Evolutionary conservation across 1,140 invertebrate genomes (phyloP).

Genomic region (Aphelenchoides fujianensis): DNA sequence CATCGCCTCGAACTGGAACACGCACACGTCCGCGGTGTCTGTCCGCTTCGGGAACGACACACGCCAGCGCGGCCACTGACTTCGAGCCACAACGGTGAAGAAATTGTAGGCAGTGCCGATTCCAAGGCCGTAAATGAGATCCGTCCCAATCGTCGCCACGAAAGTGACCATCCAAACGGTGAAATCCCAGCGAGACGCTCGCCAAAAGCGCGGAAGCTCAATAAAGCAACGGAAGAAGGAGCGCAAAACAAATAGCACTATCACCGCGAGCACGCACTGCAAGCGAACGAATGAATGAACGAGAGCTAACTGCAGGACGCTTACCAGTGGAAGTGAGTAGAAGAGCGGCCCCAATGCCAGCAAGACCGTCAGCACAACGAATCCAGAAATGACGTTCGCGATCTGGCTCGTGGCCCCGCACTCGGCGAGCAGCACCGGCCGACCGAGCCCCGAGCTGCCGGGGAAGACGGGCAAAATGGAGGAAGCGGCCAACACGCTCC

Average conservation of each 20-base stretch:
- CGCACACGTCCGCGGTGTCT: slow-evolving; percentile 25
- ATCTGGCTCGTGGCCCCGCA: slow-evolving; percentile 27
- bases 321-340: slow-evolving; percentile 15
- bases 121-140: slow-evolving; percentile 33
- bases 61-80: slow-evolving; percentile 34
- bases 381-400: background rate
- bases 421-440: slow-evolving; percentile 35
- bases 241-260: slow-evolving; percentile 8
- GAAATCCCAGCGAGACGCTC: slow-evolving; percentile 18
- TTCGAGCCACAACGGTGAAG: slow-evolving; percentile 32
- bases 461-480: slow-evolving; percentile 42
- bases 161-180: slow-evolving; percentile 36
- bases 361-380: background rate
- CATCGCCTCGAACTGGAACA: slow-evolving; percentile 38
- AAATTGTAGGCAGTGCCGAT: slow-evolving; percentile 40
- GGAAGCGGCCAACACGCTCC: slow-evolving; percentile 10
- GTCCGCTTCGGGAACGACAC: slow-evolving; percentile 28
- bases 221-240: slow-evolving; percentile 1
- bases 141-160: slow-evolving; percentile 30
- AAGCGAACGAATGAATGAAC: too few relatives aligned
- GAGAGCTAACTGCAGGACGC: background rate
- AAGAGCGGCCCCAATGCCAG: background rate
- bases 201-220: slow-evolving; percentile 7
- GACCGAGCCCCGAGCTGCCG: slow-evolving; percentile 24
- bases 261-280: slow-evolving; percentile 6